Evolutionary conservation across 1,140 invertebrate genomes (phyloP).

Genomic region (Daktulosphaira vitifoliae): DNA sequence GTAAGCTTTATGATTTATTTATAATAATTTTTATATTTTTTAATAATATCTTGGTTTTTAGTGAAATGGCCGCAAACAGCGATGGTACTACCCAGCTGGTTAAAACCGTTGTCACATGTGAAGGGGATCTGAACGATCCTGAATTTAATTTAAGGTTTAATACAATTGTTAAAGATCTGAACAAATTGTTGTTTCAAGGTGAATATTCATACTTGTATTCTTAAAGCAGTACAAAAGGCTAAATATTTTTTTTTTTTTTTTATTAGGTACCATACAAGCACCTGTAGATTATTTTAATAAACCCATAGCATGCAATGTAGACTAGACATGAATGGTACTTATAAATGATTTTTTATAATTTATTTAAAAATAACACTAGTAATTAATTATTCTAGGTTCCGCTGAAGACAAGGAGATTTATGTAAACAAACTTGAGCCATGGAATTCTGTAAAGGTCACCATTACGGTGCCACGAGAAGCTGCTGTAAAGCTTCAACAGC

Average conservation of each 20-base stretch:
- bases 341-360: neutral
- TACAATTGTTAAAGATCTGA: slow-evolving; percentile 56
- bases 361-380: too few relatives aligned
- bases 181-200: slow-evolving; percentile 61
- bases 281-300: slow-evolving; percentile 33
- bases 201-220: slow-evolving; percentile 36
- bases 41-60: slow-evolving; percentile 39
- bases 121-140: slow-evolving; percentile 68
- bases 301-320: slow-evolving; percentile 33
- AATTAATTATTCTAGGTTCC: slow-evolving; percentile 25
- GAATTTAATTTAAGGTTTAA: slow-evolving; percentile 60
- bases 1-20: neutral
- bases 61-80: slow-evolving; percentile 66
- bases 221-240: neutral
- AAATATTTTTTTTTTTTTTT: slow-evolving; percentile 21
- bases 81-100: slow-evolving; percentile 52
- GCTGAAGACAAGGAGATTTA: slow-evolving; percentile 29
- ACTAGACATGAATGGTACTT: slow-evolving; percentile 34
- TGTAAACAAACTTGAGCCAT: slow-evolving; percentile 87
- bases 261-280: slow-evolving; percentile 33
- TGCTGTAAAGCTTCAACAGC: slow-evolving; percentile 73
- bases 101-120: slow-evolving; percentile 68
- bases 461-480: slow-evolving; percentile 92
- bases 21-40: slow-evolving; percentile 34
- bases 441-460: slow-evolving; percentile 94